phyloP scores from a whole-genome alignment of 2,113 vertebrate species.

The human (Homo sapiens) region GRCh38 chr14:41028001-41028500 shows the following conservation, averaged over 20 bases:
- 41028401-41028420: neutral
- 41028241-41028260: neutral
- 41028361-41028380: neutral
- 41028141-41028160: neutral
- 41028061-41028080: neutral
- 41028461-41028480: neutral
- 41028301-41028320: neutral
- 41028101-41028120: neutral
- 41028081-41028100: neutral
- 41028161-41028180: neutral
- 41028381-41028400: slow-evolving; percentile 35
- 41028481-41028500: neutral
- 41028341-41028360: neutral
- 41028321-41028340: neutral
- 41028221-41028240: neutral
- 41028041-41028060: neutral
- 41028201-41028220: neutral
- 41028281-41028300: neutral
- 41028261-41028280: neutral
- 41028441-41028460: slow-evolving; percentile 17
- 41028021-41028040: neutral
- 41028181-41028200: neutral
- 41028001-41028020: neutral
- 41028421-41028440: neutral
- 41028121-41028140: neutral